Base-by-base conservation (phyloP, 2,888 invertebrate species). In the Theristus sp. region DNA sequence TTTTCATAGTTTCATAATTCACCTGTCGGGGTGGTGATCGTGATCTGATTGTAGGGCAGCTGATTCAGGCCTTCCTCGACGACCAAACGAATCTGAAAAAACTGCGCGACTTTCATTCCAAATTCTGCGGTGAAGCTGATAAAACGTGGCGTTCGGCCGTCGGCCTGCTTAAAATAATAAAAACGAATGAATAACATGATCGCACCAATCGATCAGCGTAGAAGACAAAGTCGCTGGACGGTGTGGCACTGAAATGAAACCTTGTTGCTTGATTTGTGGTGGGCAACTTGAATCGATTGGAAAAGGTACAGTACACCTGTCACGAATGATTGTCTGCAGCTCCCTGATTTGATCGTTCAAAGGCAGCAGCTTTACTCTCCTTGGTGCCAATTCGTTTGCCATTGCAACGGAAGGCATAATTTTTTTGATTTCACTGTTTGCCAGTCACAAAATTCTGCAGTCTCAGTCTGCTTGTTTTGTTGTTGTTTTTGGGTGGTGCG, bases 31-130 rank as follows among this genome's bases (percentile, higher is more conserved):
- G 98, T 98, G 27, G 84, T 84, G 1, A 98, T 87, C 66, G 84
- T 83, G 72, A 86, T 86, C 75, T 87, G 85, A 0, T 86, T 84
- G 74, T 93, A 96, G 0, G 98, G 96, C 60, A 94, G 78, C 73
- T 91, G 91, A 77, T 98, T 98, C 30, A 98, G 79, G 65, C 94
- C 94, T 75, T 96, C 96, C 74, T 98, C 98, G 64, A 98, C 93
- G 0, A 98, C 93, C 47, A 98, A 80, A 1, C 98, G 84, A 71
- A 98, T 98, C 75, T 82, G 67, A 62, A 75, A n/a, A n/a, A n/a
- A n/a, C n/a, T n/a, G n/a, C n/a, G n/a, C n/a, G n/a, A n/a, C n/a
- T n/a, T n/a, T n/a, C n/a, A n/a, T n/a, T n/a, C n/a, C n/a, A n/a
- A n/a, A n/a, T n/a, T n/a, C n/a, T n/a, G n/a, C n/a, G n/a, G n/a